These are phyloP conservation scores for Peromyscus californicus DNA, from an alignment of 2,113 vertebrate genomes.

Conservation along the genomic window DNA sequence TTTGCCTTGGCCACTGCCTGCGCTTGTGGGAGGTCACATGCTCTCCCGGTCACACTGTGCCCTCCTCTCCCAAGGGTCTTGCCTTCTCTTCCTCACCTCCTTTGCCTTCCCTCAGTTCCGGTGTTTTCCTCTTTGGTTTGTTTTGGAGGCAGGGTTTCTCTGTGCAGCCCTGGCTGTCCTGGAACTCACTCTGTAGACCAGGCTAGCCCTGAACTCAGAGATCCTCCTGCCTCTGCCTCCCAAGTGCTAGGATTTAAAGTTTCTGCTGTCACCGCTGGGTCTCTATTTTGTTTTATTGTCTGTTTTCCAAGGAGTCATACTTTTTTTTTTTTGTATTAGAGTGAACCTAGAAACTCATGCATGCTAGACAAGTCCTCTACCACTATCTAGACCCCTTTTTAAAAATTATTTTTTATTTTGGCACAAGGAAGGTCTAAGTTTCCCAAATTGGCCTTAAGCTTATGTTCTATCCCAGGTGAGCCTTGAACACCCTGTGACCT, in stretches of 20 bases:
- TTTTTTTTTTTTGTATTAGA: background rate
- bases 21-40: background rate
- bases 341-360: background rate
- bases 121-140: background rate
- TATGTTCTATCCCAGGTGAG: background rate
- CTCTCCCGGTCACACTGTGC: background rate
- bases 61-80: background rate
- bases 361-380: background rate
- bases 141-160: background rate
- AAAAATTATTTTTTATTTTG: background rate
- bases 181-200: background rate
- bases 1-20: background rate
- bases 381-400: background rate
- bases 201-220: background rate
- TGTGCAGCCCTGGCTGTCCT: background rate
- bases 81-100: conserved; percentile 5
- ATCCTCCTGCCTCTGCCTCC: background rate
- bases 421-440: background rate
- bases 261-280: background rate
- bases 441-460: background rate
- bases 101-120: background rate
- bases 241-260: background rate
- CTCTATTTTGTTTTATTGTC: background rate
- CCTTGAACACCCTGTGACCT: background rate
- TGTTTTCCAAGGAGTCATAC: conserved; percentile 25